Evolutionary conservation across 2,113 vertebrate species (phyloP).

Genomic region (Acrocephalus kingi): DNA sequence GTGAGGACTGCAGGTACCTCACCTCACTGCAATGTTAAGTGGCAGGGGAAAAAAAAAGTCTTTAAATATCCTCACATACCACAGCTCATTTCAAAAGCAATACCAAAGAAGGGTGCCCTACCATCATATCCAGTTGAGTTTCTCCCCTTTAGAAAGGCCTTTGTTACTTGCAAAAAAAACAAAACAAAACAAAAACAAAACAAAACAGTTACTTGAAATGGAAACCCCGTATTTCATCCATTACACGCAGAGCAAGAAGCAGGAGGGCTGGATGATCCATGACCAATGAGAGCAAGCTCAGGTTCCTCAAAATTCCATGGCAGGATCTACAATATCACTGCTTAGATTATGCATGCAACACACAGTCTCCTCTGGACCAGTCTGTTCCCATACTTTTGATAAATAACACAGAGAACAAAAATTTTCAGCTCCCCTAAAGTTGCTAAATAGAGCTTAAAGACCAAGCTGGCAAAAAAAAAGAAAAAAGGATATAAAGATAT

Average conservation of each 20-base stretch:
- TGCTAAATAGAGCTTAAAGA: not conserved
- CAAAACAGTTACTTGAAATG: not conserved
- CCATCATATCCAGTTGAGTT: not conserved
- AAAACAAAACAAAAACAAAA: too few relatives aligned
- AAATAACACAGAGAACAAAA: not conserved
- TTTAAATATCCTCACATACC: not conserved
- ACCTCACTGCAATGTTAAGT: constrained; percentile 16
- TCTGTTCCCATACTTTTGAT: not conserved
- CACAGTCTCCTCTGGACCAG: not conserved
- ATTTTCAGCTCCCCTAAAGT: not conserved
- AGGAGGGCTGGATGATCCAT: not conserved
- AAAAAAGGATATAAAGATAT: not conserved
- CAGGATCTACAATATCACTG: not conserved
- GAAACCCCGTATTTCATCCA: not conserved
- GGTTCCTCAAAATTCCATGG: accelerated
- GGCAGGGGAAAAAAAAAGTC: not conserved
- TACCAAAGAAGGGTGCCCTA: not conserved
- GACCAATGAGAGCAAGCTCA: not conserved
- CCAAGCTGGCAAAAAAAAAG: not conserved
- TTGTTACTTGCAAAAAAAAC: not conserved
- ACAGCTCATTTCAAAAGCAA: not conserved
- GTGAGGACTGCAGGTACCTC: not conserved
- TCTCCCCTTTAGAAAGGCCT: not conserved
- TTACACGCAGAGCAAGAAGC: accelerated
- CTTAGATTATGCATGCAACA: not conserved